Evolutionary conservation across 2,797 vertebrate genomes (phyloP).

Genomic region (Paratrypauchen microcephalus): DNA sequence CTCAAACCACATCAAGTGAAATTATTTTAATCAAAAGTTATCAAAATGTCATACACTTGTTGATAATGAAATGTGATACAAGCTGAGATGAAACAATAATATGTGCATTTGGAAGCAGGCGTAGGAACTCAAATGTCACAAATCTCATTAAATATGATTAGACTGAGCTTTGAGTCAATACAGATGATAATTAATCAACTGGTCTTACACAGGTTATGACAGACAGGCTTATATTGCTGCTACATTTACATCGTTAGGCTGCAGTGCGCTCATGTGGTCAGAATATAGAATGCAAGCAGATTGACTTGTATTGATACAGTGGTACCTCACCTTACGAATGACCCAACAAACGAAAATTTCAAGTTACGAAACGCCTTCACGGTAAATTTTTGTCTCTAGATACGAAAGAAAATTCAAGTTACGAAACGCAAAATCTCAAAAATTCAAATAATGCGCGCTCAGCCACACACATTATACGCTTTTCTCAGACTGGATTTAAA

Average conservation of each 20-base stretch:
- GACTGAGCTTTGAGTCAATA: constrained; percentile 48
- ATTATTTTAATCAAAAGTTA: constrained; percentile 24
- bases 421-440: no score
- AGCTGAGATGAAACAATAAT: not conserved
- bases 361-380: no score
- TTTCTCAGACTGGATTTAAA: no score
- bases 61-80: not conserved
- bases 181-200: constrained; percentile 49
- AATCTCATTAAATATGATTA: constrained; percentile 54
- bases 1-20: not conserved
- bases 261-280: constrained; percentile 61
- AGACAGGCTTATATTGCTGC: not conserved
- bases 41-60: constrained; percentile 6
- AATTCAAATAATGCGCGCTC: no score
- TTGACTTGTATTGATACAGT: no score
- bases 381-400: no score
- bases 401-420: no score
- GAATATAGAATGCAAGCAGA: no score
- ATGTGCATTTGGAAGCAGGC: constrained; percentile 5
- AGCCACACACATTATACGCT: no score
- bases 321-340: no score
- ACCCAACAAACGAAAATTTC: no score
- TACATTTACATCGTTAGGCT: constrained; percentile 23
- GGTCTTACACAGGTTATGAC: constrained; percentile 29
- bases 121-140: constrained; percentile 48